phyloP scores from a whole-genome alignment of 2,888 invertebrate species.

The Drosophila hamatofila region DNA sequence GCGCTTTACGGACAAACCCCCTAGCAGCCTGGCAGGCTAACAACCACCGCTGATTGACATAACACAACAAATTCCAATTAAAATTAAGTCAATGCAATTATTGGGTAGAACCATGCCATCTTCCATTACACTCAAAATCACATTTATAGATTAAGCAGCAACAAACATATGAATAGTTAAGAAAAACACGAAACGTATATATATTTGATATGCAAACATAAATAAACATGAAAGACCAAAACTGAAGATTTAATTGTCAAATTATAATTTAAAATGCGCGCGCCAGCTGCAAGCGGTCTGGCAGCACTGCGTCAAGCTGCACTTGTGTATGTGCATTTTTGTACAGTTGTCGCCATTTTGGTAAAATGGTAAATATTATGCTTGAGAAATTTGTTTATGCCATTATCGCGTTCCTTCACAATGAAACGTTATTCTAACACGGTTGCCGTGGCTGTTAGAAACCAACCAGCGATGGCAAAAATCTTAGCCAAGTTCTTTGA shows the following conservation, averaged over 20 bases:
- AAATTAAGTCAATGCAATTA: conserved; percentile 43
- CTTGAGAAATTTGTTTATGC: neutral
- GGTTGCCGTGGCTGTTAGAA: conserved; percentile 43
- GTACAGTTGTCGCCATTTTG: conserved; percentile 64
- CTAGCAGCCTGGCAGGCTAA: conserved; percentile 62
- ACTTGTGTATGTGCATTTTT: conserved; percentile 34
- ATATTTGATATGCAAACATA: conserved; percentile 48
- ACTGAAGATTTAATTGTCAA: neutral
- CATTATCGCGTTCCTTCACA: neutral
- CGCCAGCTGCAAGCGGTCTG: conserved; percentile 29
- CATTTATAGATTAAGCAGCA: conserved; percentile 31
- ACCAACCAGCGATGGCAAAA: conserved; percentile 63
- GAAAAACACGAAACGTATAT: conserved; percentile 32
- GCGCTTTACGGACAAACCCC: conserved; percentile 87
- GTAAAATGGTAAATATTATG: conserved; percentile 21
- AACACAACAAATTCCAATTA: conserved; percentile 57
- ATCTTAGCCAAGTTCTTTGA: conserved; percentile 65
- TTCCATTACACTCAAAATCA: conserved; percentile 33
- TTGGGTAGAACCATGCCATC: conserved; percentile 28
- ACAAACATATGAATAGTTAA: conserved; percentile 25
- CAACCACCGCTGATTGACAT: neutral
- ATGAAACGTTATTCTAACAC: neutral
- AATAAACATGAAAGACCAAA: conserved; percentile 48
- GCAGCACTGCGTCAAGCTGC: conserved; percentile 29
- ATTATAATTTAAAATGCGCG: conserved; percentile 6